phyloP scores from a whole-genome alignment of 2,113 vertebrate genomes.

The Gymnogyps californianus region DNA sequence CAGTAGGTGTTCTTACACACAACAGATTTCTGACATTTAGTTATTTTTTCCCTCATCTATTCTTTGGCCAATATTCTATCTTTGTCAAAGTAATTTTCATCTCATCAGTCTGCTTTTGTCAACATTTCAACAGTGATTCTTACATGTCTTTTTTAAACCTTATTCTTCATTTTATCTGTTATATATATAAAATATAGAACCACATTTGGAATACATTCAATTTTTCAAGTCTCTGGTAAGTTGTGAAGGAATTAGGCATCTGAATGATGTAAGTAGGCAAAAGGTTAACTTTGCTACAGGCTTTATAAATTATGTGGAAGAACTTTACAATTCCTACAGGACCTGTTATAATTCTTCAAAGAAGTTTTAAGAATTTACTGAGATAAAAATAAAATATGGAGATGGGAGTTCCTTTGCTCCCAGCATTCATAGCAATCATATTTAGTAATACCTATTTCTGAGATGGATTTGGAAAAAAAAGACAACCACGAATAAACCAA shows the following conservation, averaged over 20 bases:
- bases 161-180: not conserved
- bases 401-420: not conserved
- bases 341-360: not conserved
- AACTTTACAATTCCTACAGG: not conserved
- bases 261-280: not conserved
- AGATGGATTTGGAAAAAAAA: not conserved
- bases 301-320: not conserved
- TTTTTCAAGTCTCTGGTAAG: not conserved
- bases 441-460: not conserved
- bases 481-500: not conserved
- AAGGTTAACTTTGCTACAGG: not conserved
- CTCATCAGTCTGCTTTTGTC: not conserved
- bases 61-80: not conserved
- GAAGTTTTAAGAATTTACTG: not conserved
- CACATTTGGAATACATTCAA: not conserved
- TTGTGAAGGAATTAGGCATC: not conserved
- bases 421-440: not conserved
- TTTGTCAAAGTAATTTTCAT: not conserved
- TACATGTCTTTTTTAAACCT: not conserved
- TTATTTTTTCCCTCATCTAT: not conserved
- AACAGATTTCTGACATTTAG: not conserved
- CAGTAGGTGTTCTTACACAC: not conserved
- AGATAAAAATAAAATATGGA: not conserved
- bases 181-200: not conserved
- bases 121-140: not conserved